Evolutionary conservation across 2,113 vertebrate species (phyloP), one percentile per base, ranked within the genome.

Genomic region (Azemiops feae): DNA sequence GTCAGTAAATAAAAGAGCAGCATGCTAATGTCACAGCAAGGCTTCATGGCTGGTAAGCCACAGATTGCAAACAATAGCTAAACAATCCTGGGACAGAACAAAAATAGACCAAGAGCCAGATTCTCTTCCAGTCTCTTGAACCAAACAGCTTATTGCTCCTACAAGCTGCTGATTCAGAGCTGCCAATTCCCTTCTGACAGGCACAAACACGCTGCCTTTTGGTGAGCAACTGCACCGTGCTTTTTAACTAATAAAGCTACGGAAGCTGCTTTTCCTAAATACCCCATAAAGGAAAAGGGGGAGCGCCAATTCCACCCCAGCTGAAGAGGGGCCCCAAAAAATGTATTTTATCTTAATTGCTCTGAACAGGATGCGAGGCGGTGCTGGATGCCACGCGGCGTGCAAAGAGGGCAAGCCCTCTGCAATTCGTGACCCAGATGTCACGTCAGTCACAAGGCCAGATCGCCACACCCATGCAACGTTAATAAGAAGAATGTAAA

Each of bases 361-460:
- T 0, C 1, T 88, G 92, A 1, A 0, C 43, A 60, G 81, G 25
- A 27, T 27, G 47, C 10, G 2, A 88, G 25, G 3, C 8, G 0
- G 34, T 20, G 23, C 0, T 0, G n/a, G 9, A 3, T 16, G 9
- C 1, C 20, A 23, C n/a, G 27, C 2, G 5, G 9, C 16, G 10
- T 1, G 25, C 5, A 18, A 39, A 54, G 25, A 87, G 2, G 39
- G 45, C 60, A 1, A 0, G 0, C 53, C 58, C 52, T 86, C 96
- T 95, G 97, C 94, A 97, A 96, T 96, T 91, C 0, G 34, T 5
- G 22, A 53, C 30, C 45, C 20, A 39, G 27, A 52, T 27, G 52
- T 20, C 69, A 1, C 87, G 60, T 0, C 11, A 27, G 58, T 30
- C 93, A 86, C 88, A 88, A 86, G 93, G 85, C 57, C 23, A 92